phyloP scores from a whole-genome alignment of 2,888 invertebrate genomes.

The Leptinotarsa rubiginosa region DNA sequence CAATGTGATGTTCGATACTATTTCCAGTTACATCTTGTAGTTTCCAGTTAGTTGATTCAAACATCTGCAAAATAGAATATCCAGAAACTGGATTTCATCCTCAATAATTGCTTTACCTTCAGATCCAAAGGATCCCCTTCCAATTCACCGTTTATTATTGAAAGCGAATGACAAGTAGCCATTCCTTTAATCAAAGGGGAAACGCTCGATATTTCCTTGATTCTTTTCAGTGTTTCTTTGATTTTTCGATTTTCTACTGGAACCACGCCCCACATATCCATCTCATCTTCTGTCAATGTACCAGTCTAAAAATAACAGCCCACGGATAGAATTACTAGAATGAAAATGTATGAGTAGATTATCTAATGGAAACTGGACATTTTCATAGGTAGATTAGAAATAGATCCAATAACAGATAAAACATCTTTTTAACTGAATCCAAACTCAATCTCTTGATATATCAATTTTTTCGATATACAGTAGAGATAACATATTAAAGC shows the following conservation, averaged over 20 bases:
- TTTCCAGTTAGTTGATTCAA: constrained; percentile 91
- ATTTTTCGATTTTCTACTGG: constrained; percentile 65
- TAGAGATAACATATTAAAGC: no score
- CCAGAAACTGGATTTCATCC: neutral
- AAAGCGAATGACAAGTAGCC: constrained; percentile 94
- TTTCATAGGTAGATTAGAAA: no score
- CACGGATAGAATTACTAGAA: neutral
- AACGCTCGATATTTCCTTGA: constrained; percentile 45
- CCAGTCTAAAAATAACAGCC: constrained; percentile 78
- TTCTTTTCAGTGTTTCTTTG: constrained; percentile 54
- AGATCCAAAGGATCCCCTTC: constrained; percentile 95
- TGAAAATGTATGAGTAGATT: neutral
- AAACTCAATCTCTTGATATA: no score
- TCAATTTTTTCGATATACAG: no score
- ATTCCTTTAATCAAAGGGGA: constrained; percentile 74
- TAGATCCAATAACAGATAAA: no score
- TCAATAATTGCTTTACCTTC: constrained; percentile 69
- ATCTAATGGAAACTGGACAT: no score
- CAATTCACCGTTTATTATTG: constrained; percentile 84
- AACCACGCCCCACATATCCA: constrained; percentile 95
- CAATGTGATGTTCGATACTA: constrained; percentile 82
- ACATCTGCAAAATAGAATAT: constrained; percentile 75
- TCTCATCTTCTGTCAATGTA: constrained; percentile 94
- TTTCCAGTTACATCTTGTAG: constrained; percentile 86
- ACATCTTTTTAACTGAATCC: no score